phyloP scores from a whole-genome alignment of 1,140 invertebrate genomes.

The Varroa destructor region DNA sequence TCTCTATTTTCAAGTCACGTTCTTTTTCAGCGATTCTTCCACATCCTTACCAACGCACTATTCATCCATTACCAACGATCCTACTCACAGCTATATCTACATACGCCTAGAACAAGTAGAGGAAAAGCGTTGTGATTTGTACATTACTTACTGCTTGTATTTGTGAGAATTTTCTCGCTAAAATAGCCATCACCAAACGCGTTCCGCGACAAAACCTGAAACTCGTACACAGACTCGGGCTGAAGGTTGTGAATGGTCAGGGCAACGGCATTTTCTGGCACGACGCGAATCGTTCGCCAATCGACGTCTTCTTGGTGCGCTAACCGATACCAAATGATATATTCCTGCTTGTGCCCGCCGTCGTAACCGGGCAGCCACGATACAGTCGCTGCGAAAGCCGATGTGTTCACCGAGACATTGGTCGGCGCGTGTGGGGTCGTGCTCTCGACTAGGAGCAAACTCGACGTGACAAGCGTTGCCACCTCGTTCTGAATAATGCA shows the following conservation, averaged over 20 bases:
- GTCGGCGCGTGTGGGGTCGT: conserved; percentile 89
- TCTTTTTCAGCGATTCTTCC: too few species aligned
- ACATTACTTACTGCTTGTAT: conserved; percentile 62
- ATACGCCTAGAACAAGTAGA: too few species aligned
- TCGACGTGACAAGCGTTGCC: conserved; percentile 72
- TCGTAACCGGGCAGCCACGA: conserved; percentile 86
- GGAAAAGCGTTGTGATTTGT: too few species aligned
- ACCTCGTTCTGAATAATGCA: conserved; percentile 88
- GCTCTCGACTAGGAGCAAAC: conserved; percentile 73
- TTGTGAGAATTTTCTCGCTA: conserved; percentile 75
- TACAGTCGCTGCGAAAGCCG: conserved; percentile 73
- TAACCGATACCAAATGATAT: conserved; percentile 65
- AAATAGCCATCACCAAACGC: conserved; percentile 82
- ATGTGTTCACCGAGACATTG: conserved; percentile 69
- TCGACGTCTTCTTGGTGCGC: conserved; percentile 41
- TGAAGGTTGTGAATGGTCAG: conserved; percentile 78
- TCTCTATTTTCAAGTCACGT: too few species aligned
- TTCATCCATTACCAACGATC: too few species aligned
- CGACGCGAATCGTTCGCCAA: conserved; percentile 83
- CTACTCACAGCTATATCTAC: too few species aligned
- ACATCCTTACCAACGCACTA: too few species aligned
- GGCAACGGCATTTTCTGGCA: conserved; percentile 69
- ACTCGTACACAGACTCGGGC: conserved; percentile 82
- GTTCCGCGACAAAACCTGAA: conserved; percentile 89
- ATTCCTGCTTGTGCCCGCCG: conserved; percentile 84